Evolutionary conservation across 2,797 vertebrate species (phyloP), one percentile per base, ranked within the genome.

Genomic region (Coregonus sp.): DNA sequence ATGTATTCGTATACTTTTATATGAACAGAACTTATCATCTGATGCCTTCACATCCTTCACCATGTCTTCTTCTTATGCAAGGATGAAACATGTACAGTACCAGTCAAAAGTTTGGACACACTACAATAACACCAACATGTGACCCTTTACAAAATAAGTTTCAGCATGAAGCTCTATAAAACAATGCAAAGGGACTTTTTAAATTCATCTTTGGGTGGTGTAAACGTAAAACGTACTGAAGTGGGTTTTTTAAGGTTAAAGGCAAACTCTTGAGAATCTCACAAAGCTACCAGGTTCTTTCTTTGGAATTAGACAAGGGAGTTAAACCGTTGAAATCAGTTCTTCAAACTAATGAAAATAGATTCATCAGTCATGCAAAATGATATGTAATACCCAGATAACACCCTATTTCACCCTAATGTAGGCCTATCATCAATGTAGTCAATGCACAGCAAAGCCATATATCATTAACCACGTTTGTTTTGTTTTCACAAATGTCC

Each of bases 51-150:
- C 56, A 20, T 78, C 78, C 59, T 78, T 87, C 51, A 73, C 4
- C 78, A 76, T 89, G 25, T 83, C 80, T 72, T 84, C 81, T 86
- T 82, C 37, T 66, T 63, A 79, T 70, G 73, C 18, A 74, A n/a
- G 51, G 25, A 37, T 18, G 35, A n/a, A n/a, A 25, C 25, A 25
- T 25, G 25, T 25, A 25, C 25, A 25, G 25, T 25, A 25, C 25
- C 25, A 25, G 25, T 25, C 25, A 25, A 25, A 25, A 25, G 25
- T 25, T 25, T 25, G 1, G 25, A 25, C 25, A 25, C 25, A 25
- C 25, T 61, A 11, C 59, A 61, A 61, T 25, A 20, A 61, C 40
- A 33, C 63, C 63, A 12, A 14, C 16, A 16, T 33, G 14, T 4
- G 4, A 66, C 25, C 63, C 29, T 66, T 66, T 31, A 66, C 25